phyloP scores from a whole-genome alignment of 53 echinoderm and acorn worm genomes.

The Zoroaster sp. region DNA sequence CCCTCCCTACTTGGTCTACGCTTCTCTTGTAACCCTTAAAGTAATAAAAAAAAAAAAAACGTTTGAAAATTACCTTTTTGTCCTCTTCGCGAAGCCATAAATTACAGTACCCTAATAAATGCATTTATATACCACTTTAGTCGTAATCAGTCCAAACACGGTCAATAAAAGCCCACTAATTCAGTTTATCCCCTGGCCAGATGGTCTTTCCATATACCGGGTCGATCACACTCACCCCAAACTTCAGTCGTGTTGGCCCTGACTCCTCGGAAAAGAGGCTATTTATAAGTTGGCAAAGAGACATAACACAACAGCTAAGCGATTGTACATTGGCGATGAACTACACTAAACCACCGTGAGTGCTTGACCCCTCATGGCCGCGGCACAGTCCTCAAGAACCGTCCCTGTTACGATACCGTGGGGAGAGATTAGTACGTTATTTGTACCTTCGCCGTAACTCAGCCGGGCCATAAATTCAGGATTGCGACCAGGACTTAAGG shows the following conservation, averaged over 20 bases:
- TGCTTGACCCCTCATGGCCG: slow-evolving; percentile 31
- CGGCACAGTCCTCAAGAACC: slow-evolving; percentile 25
- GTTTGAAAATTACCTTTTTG: too few species aligned
- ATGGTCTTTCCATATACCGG: slow-evolving; percentile 7
- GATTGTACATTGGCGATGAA: slow-evolving; percentile 42
- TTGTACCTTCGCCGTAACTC: slow-evolving; percentile 44
- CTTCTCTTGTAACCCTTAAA: too few species aligned
- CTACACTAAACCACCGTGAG: not conserved
- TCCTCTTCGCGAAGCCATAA: slow-evolving; percentile 10
- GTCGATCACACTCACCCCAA: slow-evolving; percentile 27
- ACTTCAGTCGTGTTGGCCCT: not conserved
- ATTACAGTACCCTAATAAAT: slow-evolving; percentile 35
- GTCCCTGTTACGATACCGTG: slow-evolving; percentile 43
- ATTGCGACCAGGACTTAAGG: slow-evolving; percentile 16
- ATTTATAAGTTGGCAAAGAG: not conserved
- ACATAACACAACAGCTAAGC: not conserved
- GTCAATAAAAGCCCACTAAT: slow-evolving; percentile 47
- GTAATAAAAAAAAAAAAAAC: too few species aligned
- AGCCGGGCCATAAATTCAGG: slow-evolving; percentile 41
- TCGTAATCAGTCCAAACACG: slow-evolving; percentile 14
- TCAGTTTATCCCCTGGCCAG: slow-evolving; percentile 17
- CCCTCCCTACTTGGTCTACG: too few species aligned
- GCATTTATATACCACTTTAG: slow-evolving; percentile 51
- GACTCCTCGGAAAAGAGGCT: not conserved
- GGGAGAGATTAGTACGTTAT: slow-evolving; percentile 63